Percentiles rank a stretch among this genome's conserved stretches.
phyloP scores from a whole-genome alignment of 2,797 vertebrate genomes.

The Gallinago nigripennis region DNA sequence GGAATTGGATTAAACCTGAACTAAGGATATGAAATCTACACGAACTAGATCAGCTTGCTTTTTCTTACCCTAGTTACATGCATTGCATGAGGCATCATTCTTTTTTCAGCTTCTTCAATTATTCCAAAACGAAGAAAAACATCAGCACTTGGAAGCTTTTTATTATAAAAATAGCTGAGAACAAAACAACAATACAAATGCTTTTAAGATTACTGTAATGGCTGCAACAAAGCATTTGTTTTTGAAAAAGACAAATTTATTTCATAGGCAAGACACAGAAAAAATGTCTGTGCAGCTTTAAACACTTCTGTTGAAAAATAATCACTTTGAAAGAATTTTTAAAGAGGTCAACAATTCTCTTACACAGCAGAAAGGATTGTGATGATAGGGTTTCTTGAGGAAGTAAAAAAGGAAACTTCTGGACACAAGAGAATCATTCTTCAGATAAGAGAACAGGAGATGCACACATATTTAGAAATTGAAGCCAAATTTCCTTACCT shows the following conservation, averaged over 20 bases:
- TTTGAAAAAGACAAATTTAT: background rate
- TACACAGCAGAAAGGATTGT: background rate
- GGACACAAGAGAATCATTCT: background rate
- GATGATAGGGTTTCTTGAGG: background rate
- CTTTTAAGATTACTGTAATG: background rate
- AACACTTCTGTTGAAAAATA: background rate
- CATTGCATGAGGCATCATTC: constrained; percentile 82
- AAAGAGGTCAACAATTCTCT: background rate
- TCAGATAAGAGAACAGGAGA: background rate
- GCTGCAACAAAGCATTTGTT: background rate
- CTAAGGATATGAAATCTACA: background rate
- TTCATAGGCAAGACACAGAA: background rate
- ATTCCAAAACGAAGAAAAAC: constrained; percentile 87
- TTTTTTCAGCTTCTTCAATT: constrained; percentile 68
- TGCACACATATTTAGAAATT: background rate
- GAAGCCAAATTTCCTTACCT: constrained; percentile 75
- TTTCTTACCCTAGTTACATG: constrained; percentile 72
- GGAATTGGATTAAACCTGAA: background rate
- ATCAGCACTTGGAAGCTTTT: constrained; percentile 75
- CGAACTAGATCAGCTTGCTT: background rate
- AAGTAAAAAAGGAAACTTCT: background rate
- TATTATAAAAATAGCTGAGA: constrained; percentile 87
- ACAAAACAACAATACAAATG: constrained; percentile 9
- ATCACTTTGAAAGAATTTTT: background rate
- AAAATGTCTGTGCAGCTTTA: background rate